A percentile compares a stretch with the other conserved stretches of the same genome.
Conservation (phyloP, 2,797 vertebrate species). For the Premnoplex brunnescens region DNA sequence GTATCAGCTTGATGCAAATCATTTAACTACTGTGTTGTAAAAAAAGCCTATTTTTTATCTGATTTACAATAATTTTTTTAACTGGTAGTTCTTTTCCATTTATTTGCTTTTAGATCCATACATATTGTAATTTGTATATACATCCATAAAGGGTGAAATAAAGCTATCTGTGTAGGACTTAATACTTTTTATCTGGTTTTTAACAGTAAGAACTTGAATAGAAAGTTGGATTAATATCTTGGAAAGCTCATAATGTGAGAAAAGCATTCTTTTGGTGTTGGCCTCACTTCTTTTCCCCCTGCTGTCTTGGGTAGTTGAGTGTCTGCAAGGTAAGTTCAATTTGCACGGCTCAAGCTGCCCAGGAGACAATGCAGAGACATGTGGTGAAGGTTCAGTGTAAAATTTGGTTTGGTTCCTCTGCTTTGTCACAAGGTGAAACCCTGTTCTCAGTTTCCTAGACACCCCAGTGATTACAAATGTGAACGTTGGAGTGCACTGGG, state of each 20-base stretch:
- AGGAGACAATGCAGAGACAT: neutral
- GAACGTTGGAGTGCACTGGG: fast-evolving
- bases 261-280: neutral
- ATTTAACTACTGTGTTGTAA: neutral
- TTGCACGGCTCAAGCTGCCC: neutral
- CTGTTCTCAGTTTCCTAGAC: neutral
- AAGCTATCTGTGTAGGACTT: neutral
- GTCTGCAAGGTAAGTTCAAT: neutral
- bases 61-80: neutral
- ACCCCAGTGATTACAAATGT: neutral
- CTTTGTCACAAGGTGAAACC: neutral
- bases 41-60: neutral
- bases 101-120: neutral
- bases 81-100: neutral
- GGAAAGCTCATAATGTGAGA: neutral
- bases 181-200: neutral
- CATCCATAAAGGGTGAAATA: neutral
- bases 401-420: neutral
- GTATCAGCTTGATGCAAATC: neutral
- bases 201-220: neutral
- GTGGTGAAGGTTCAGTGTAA: neutral
- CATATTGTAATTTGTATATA: neutral
- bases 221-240: neutral
- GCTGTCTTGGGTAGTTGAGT: neutral
- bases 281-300: neutral